Evolutionary conservation across 2,113 vertebrate genomes (phyloP), one percentile per base, ranked within the genome.

Genomic region (Cryptomyrus ogoouensis): DNA sequence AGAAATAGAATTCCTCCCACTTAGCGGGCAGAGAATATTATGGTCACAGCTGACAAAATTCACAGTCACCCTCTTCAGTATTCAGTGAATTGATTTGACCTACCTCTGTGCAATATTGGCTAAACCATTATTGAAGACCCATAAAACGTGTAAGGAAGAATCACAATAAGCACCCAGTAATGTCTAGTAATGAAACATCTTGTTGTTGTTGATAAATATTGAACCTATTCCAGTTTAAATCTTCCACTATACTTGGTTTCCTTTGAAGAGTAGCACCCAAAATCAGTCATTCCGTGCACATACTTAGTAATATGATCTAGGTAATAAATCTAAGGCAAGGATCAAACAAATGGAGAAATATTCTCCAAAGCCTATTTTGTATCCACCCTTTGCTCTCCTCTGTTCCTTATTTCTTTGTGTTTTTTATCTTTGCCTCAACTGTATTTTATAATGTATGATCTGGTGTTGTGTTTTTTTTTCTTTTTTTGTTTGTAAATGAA

Each of bases 161-260:
- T 42, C 35, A 80, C 31, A 80, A 17, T 80, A 39, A 80, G 31
- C 35, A 42, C 74, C 35, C 35, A 17, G 74, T 80, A 39, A 80
- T 80, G 74, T 19, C 74, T 42, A 80, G 35, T 31, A n/a, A 84
- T 84, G 83, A 47, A 84, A 84, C 44, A 47, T 84, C 83, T 84
- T 47, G 17, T n/a, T 44, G 17, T 42, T 84, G 44, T 84, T 84
- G 44, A 84, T 84, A 47, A 84, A n/a, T 47, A 84, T 84, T 42
- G 74, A 77, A 77, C 35, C 39, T 47, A 44, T 46, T 84, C 44
- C 42, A 84, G 4, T 46, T 70, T 70, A 70, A 70, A n/a, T 84
- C 80, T 83, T 24, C 44, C 44, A 47, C 21, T 84, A 84, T 42
- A 31, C 62, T 70, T 31, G 62, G 62, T 70, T 70, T 9, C n/a